These are phyloP conservation scores for Myotis pilosus DNA, from an alignment of 2,797 vertebrate species.

Conservation along the genomic window DNA sequence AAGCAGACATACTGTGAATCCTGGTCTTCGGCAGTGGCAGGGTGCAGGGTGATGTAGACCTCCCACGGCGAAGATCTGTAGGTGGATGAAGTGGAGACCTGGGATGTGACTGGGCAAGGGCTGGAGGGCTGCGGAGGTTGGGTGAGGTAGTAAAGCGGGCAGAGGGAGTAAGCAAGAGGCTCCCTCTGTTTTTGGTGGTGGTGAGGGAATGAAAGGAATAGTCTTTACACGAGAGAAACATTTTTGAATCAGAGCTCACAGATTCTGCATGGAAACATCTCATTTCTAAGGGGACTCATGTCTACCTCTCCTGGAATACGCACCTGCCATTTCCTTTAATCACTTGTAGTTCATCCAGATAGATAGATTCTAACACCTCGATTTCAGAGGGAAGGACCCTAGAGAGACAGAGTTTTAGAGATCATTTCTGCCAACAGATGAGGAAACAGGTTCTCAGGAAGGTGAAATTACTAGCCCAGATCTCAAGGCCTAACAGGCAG, in stretches of 20 bases:
- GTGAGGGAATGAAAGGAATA: neutral
- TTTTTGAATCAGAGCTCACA: conserved; percentile 13
- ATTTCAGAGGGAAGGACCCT: conserved; percentile 89
- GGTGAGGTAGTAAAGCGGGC: neutral
- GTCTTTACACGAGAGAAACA: neutral
- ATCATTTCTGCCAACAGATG: neutral
- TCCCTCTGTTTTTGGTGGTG: neutral
- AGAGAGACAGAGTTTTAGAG: conserved; percentile 42
- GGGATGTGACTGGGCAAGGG: neutral
- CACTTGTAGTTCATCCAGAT: conserved; percentile 92
- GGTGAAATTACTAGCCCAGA: neutral
- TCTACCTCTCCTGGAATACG: conserved; percentile 60
- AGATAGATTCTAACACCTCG: conserved; percentile 96
- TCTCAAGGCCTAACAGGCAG: neutral
- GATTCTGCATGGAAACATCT: neutral
- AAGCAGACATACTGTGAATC: conserved; percentile 94
- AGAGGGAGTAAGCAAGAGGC: neutral
- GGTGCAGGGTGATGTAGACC: conserved; percentile 91
- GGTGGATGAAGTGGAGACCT: conserved; percentile 29
- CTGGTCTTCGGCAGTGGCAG: conserved; percentile 93
- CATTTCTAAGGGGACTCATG: neutral
- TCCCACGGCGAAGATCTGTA: conserved; percentile 88
- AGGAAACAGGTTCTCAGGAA: conserved; percentile 32
- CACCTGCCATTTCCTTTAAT: conserved; percentile 86
- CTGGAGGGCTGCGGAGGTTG: conserved; percentile 45